These are phyloP conservation scores for Isichthys henryi DNA, from an alignment of 2,113 vertebrate genomes.

Conservation along the genomic window DNA sequence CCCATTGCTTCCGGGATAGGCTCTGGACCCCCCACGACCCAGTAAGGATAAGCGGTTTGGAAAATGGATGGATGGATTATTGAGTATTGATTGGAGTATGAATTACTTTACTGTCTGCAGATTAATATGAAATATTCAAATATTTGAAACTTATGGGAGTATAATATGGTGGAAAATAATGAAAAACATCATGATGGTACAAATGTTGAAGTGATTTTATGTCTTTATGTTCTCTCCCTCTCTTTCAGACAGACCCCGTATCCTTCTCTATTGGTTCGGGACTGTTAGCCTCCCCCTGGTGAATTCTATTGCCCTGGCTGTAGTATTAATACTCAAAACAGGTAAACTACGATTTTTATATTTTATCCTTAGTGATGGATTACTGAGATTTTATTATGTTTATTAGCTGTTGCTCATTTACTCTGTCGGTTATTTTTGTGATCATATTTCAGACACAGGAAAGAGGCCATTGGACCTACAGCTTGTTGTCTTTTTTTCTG, in stretches of 20 bases:
- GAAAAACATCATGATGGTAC: not conserved
- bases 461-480: not conserved
- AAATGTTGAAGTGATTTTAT: not conserved
- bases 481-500: not conserved
- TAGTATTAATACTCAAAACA: not conserved
- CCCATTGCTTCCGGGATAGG: too few relatives aligned
- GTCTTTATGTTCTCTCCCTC: not conserved
- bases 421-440: not conserved
- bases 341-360: not conserved
- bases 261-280: not conserved
- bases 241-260: not conserved
- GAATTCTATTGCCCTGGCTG: not conserved
- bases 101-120: not conserved
- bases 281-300: not conserved
- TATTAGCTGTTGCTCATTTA: not conserved
- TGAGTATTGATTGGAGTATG: too few relatives aligned
- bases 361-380: not conserved
- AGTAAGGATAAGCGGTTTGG: too few relatives aligned
- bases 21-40: too few relatives aligned
- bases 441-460: not conserved
- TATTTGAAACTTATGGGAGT: not conserved
- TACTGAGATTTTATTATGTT: not conserved
- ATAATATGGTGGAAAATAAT: not conserved
- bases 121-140: not conserved
- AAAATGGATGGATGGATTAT: too few relatives aligned